These are phyloP conservation scores for Coreoperca whiteheadi DNA, from an alignment of 2,113 vertebrate species.

Conservation along the genomic window DNA sequence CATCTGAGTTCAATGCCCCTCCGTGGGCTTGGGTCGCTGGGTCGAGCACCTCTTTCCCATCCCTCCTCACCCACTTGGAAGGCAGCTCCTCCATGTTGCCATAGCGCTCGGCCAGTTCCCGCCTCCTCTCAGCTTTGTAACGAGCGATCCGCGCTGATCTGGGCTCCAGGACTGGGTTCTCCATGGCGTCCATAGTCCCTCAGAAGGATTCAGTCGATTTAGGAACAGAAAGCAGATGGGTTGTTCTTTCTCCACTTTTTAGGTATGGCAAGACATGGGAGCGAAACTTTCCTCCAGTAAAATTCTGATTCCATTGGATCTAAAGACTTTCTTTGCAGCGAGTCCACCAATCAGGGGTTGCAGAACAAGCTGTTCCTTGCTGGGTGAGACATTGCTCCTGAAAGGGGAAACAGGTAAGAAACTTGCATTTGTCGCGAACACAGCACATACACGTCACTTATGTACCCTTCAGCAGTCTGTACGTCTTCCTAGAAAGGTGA, in stretches of 20 bases:
- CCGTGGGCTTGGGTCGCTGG: neutral
- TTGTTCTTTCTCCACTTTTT: constrained; percentile 27
- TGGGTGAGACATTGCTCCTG: constrained; percentile 41
- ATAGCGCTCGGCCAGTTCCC: constrained; percentile 81
- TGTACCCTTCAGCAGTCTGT: neutral
- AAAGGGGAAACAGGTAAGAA: constrained; percentile 10
- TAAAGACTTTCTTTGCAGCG: constrained; percentile 14
- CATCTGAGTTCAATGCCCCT: constrained; percentile 25
- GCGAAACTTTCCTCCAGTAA: neutral
- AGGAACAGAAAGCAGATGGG: constrained; percentile 2
- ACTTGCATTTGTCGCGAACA: neutral
- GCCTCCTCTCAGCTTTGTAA: constrained; percentile 85
- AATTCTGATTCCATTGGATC: constrained; percentile 59
- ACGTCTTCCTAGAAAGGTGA: constrained; percentile 10
- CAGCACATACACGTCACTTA: neutral
- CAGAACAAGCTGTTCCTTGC: neutral
- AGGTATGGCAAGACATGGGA: constrained; percentile 3
- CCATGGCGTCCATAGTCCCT: constrained; percentile 68
- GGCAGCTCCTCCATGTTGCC: constrained; percentile 79
- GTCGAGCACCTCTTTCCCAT: constrained; percentile 53
- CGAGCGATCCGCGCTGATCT: constrained; percentile 84
- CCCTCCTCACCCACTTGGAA: constrained; percentile 78
- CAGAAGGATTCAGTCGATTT: constrained; percentile 42
- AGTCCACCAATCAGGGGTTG: constrained; percentile 23
- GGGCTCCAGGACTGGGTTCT: constrained; percentile 78